Evolutionary conservation across 2,113 vertebrate genomes (phyloP), one percentile per base, ranked within the genome.

Genomic region (Arothron firmamentum): DNA sequence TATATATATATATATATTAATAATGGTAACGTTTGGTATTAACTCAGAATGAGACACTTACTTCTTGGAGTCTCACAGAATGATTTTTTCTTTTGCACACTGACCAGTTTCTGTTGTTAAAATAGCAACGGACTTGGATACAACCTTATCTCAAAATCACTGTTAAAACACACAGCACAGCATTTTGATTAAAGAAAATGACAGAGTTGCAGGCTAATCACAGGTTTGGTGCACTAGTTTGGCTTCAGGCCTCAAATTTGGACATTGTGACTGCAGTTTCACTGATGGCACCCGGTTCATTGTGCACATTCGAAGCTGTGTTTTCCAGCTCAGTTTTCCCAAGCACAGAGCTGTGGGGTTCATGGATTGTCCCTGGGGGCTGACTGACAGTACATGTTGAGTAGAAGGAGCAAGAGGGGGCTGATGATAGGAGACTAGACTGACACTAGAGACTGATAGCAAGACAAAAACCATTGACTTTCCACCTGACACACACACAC

Each of bases 391-490:
- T 52, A 53, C 15, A 52, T 41, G 59, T 38, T 56, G 69, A 49
- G 56, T 23, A 47, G 47, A 31, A 51, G 51, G 59, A 53, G 54
- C 15, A 31, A 0, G 5, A 12, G 51, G 4, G 5, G 1, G 18
- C 47, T 49, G 49, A 19, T 77, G 68, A 81, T 68, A 83, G 75
- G 41, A 56, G 63, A 72, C 75, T 38, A 57, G 71, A 74, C 75
- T 77, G 74, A 77, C 77, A 80, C 75, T 52, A 49, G 55, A 56
- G 47, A 65, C 74, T 81, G 76, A 87, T 83, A 75, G 70, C 60
- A 66, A 38, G 65, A 67, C 62, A 72, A 57, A 78, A 83, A 78
- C 61, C 38, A 56, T 49, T 59, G 72, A 72, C 71, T 85, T 67
- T 69, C 56, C 57, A 65, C 64, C 59, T 72, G 63, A 62, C 72